Evolutionary conservation across 2,888 invertebrate genomes (phyloP), one percentile per base, ranked within the genome.

Genomic region (Gibbula magus): DNA sequence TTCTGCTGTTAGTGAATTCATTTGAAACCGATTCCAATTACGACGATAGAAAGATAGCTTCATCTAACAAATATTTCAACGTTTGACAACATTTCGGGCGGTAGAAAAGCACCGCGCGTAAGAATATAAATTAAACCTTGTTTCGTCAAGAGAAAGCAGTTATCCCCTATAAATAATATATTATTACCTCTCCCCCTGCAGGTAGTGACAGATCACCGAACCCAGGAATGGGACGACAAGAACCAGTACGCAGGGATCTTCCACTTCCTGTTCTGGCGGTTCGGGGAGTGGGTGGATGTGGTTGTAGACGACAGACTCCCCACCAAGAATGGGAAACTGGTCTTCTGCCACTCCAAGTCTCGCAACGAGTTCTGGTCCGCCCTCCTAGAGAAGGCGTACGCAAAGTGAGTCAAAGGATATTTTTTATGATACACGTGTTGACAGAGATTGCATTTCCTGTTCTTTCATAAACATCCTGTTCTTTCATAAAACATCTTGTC

Each of bases 361-460:
- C 89, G 92, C 54, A 94, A 94, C 87, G 95, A 95, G 87, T 95
- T 95, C 91, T 95, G 95, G 95, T 93, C 93, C 77, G 94, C 95
- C 0, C 91, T 95, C 5, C 87, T 95, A 51, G 95, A 95, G 88
- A 95, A 95, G 87, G 95, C 95, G 0, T 95, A 95, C 89, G 95
- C 95, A 8, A 95, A 95, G 94, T 95, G 88, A 90, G 93, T 91
- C 2, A 0, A 16, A 4, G 20, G 20, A 4, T 22, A 45, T 45
- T 18, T 1, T n/a, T n/a, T 1, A 18, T 67, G 73, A 73, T 8
- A 18, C 18, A n/a, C 20, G 7, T 7, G 13, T n/a, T 56, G 56
- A 8, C 20, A 1, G 16, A 20, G 7, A 20, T 56, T 20, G 3
- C 1, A 52, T n/a, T 2, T 52, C 3, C 16, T 20, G 54, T n/a